These are phyloP conservation scores for Falco berigora DNA, from an alignment of 2,797 vertebrate species.

Conservation along the genomic window DNA sequence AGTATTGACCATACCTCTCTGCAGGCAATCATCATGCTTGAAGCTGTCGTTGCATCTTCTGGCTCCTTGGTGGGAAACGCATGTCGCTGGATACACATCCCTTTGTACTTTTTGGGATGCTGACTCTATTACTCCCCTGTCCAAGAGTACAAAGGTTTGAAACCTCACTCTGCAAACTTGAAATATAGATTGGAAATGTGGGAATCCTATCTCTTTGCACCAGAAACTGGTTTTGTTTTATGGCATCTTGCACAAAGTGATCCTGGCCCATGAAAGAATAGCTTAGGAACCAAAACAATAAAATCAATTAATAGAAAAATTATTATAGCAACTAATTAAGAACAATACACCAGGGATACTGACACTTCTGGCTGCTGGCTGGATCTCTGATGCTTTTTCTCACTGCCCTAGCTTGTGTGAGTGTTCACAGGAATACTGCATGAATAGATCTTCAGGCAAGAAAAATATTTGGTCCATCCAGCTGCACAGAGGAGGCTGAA, in stretches of 20 bases:
- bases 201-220: background rate
- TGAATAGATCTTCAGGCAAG: background rate
- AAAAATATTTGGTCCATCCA: background rate
- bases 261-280: rapidly evolving
- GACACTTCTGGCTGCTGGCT: background rate
- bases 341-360: background rate
- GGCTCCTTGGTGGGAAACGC: background rate
- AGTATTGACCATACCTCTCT: no score
- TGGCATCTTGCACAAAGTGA: background rate
- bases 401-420: background rate
- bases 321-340: background rate
- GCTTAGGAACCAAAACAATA: background rate
- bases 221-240: background rate
- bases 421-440: background rate
- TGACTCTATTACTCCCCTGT: background rate
- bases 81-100: background rate
- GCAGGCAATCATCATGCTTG: background rate
- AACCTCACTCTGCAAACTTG: background rate
- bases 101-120: background rate
- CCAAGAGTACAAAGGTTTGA: background rate
- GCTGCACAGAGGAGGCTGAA: background rate
- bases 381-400: background rate
- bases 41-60: background rate
- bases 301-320: background rate
- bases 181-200: background rate